Percentiles rank a stretch among this genome's conserved stretches.
Evolutionary conservation across 2,797 vertebrate species (phyloP).

Genomic region (Enoplosus armatus): DNA sequence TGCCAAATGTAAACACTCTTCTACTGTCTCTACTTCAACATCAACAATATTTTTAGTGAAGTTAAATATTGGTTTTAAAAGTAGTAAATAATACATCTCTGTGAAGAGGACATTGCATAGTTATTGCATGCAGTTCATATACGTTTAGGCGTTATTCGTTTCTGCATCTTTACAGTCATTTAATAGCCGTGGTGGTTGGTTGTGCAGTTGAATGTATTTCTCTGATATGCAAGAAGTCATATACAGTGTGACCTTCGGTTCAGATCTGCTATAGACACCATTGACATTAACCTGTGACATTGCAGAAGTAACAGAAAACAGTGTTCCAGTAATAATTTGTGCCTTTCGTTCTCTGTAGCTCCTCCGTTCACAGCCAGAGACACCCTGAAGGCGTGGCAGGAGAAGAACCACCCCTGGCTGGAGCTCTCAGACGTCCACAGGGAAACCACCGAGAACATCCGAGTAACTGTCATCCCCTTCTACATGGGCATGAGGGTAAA

Average conservation of each 20-base stretch:
- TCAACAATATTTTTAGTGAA: too few relatives aligned
- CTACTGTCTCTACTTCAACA: background rate
- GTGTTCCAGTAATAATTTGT: background rate
- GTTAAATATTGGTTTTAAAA: background rate
- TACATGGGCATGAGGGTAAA: constrained; percentile 99
- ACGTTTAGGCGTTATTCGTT: too few relatives aligned
- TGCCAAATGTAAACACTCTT: constrained; percentile 88
- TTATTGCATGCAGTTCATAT: background rate
- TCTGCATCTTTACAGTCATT: background rate
- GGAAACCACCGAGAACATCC: constrained; percentile 97
- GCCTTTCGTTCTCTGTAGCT: constrained; percentile 69
- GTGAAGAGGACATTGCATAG: background rate
- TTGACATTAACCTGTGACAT: background rate
- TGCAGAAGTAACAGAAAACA: background rate
- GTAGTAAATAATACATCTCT: background rate
- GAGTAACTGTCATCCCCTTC: constrained; percentile 98
- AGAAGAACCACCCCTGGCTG: constrained; percentile 99
- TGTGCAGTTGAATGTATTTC: background rate
- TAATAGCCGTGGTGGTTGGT: background rate
- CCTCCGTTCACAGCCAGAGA: constrained; percentile 94
- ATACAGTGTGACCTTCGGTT: background rate
- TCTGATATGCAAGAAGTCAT: background rate
- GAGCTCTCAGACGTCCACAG: constrained; percentile 98
- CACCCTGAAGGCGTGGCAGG: constrained; percentile 96
- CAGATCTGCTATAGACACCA: background rate